Base-by-base conservation (phyloP, 2,113 vertebrate genomes). In the Dicaeum eximium region DNA sequence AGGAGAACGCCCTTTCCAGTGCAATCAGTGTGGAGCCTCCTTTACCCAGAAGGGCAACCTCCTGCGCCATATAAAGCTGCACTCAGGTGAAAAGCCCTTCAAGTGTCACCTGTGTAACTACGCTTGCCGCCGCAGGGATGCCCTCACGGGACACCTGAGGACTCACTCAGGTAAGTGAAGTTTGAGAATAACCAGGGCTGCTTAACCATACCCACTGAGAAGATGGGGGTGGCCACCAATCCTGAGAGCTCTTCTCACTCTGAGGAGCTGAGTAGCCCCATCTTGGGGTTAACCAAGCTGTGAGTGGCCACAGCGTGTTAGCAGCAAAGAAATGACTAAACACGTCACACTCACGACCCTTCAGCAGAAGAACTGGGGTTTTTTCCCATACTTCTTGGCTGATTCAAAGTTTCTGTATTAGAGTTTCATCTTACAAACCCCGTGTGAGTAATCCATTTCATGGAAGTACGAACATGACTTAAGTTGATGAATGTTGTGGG, bases 61-160 rank as follows among this genome's bases (percentile, higher is more conserved):
- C 80, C 99, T 99, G 60, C 98, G 99, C n/a, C 99, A 99, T 97
- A 99, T 99, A 94, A 99, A 99, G 98, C 97, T 99, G 77, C 99
- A 99, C 90, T 99, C 99, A 1, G 99, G 99, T 48, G 99, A 99
- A 96, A 99, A 99, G 96, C 99, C 99, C 89, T 99, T 99, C 97
- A 99, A 99, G 95, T 99, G 99, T 97, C 99, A 99, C 96, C 98
- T 99, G 89, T 99, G 99, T 97, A 99, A 99, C 98, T 99, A 99
- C 0, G 99, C 99, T 73, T 99, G 99, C 64, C 99, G 99, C 70
- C 98, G 99, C 92, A 98, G 99, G 97, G 99, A 99, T 33, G 99
- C 99, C 64, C 99, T 99, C 83, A 99, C 99, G 0, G 99, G 99
- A 71, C 99, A 99, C 96, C 97, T 99, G 95, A 98, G 99, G 96